Evolutionary conservation across 2,888 invertebrate genomes (phyloP), one percentile per base, ranked within the genome.

Genomic region (Cactoblastis cactorum): DNA sequence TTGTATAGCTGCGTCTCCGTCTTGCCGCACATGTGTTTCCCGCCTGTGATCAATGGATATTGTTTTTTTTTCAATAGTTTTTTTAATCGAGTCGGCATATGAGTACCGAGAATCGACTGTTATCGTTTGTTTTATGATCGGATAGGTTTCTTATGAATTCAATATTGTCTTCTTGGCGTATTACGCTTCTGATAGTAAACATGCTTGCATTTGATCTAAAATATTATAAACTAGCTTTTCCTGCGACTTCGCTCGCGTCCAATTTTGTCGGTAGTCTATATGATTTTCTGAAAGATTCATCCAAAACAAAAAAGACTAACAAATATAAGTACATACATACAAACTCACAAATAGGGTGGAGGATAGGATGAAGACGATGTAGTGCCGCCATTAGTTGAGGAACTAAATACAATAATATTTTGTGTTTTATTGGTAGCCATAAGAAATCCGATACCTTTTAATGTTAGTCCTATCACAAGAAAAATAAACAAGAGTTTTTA

Each of bases 11-110:
- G 53, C 46, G 59, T 81, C 80, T 50, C 71, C 45, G 28, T 79
- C 69, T 50, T 45, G 22, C 59, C 46, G 49, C 77, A 83, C 83
- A 83, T 83, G 81, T 83, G 83, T 65, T 74, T 63, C 65, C 77
- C 76, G 77, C 65, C 69, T 83, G 83, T 62, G 72, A 79, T 80
- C 77, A 80, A 77, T 80, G 76, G 63, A 64, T 75, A 74, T 76
- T 77, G 69, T 79, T 71, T 77, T 77, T 78, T 73, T 70, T 59
- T 28, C 28, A 53, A 57, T 67, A 59, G 65, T 71, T 67, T 63
- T 59, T 66, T 49, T 41, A 33, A 69, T 70, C 64, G 70, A 69
- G 11, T 28, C 62, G 63, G 60, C 62, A 72, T 67, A 63, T 58
- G 54, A 54, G 51, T 66, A 65, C 66, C 51, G 51, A 52, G 69